Evolutionary conservation across 1,140 invertebrate genomes (phyloP), one percentile per base, ranked within the genome.

Genomic region (Bombus pascuorum): DNA sequence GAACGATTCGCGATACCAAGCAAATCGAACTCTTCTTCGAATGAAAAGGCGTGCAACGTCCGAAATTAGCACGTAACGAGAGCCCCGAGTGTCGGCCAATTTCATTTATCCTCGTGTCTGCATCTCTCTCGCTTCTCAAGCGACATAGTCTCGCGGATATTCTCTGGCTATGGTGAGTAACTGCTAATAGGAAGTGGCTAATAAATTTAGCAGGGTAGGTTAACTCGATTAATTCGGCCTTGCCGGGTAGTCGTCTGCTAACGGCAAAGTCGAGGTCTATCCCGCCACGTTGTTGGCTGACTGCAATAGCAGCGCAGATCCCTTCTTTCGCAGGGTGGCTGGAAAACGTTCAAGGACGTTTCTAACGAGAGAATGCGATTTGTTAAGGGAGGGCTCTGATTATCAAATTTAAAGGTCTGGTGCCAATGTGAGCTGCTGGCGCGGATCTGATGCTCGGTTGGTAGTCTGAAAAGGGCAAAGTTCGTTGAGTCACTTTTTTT

Each of bases 141-240:
- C 53, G 66, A 62, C 53, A n/a, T 1, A 57, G 34, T 44, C 75
- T 39, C 79, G 79, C 32, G 59, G 79, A 81, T 85, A 74, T 53
- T 59, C 78, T 32, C 84, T 34, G 71, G 44, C 53, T n/a, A 68
- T n/a, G 59, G 18, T 73, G 66, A 71, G 84, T 87, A 85, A 88
- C 83, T 86, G 72, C 71, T 86, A 87, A 90, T 90, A 86, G 91
- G 90, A 91, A 87, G 87, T 75, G 87, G 80, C 84, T 90, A 88
- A 91, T 92, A 90, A 91, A 90, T 87, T 90, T 92, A 91, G 68
- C 86, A 32, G 79, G 53, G 73, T 73, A 88, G 75, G 79, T 91
- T 90, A 88, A 88, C 85, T 91, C 86, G 85, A 91, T 92, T 93
- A 89, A 89, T 86, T 85, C 83, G 28, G 53, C 77, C 8, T 70